Evolutionary conservation across 1,140 invertebrate genomes (phyloP).

Genomic region (Trichoplusia ni): DNA sequence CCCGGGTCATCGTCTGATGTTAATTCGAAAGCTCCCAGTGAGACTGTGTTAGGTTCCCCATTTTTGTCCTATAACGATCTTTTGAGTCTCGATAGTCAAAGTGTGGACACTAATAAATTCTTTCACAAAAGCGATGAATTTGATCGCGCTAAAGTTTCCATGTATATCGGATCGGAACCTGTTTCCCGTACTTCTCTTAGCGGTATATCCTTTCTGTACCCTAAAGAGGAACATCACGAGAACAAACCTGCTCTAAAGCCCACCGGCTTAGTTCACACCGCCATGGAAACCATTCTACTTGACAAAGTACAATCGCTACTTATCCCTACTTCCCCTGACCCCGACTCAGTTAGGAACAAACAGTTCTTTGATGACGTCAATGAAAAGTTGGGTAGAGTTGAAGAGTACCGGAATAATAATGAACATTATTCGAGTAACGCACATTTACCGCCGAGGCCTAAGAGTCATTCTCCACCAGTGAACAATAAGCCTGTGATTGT

Average conservation of each 20-base stretch:
- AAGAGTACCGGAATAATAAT: conserved; percentile 48
- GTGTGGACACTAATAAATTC: conserved; percentile 45
- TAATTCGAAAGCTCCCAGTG: conserved; percentile 63
- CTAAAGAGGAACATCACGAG: conserved; percentile 56
- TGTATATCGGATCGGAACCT: conserved; percentile 77
- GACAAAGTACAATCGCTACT: conserved; percentile 74
- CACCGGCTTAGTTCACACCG: conserved; percentile 71
- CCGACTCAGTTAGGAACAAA: conserved; percentile 40
- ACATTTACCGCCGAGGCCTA: not conserved
- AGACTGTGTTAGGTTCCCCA: conserved; percentile 71
- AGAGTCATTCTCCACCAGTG: not conserved
- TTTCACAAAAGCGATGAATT: conserved; percentile 72
- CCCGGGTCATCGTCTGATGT: conserved; percentile 66
- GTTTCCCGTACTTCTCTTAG: conserved; percentile 68
- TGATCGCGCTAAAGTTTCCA: conserved; percentile 55
- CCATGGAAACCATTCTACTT: conserved; percentile 80
- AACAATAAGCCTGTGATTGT: conserved; percentile 12
- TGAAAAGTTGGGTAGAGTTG: conserved; percentile 66
- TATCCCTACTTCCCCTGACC: conserved; percentile 64
- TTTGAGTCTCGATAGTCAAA: conserved; percentile 65
- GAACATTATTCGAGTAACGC: not conserved
- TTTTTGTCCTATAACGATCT: conserved; percentile 75
- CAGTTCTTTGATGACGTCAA: conserved; percentile 72
- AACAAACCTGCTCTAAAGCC: conserved; percentile 61
- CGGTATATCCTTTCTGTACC: conserved; percentile 53